These are phyloP conservation scores for Parazoanthus atlanticus DNA, from an alignment of 92 coral and sea anemone genomes.

Conservation along the genomic window DNA sequence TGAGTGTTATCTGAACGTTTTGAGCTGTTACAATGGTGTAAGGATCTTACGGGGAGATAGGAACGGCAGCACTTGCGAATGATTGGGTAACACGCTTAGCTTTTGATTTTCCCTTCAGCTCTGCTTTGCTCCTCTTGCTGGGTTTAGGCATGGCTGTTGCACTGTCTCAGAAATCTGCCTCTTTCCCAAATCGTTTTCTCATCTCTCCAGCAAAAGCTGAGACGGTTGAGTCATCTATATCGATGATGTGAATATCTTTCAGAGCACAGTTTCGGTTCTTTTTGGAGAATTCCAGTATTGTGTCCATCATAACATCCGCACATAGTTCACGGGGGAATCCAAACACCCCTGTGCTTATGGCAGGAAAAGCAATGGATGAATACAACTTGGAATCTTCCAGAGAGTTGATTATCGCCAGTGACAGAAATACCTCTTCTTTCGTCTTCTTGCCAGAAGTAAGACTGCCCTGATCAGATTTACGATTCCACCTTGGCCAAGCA, in stretches of 20 bases:
- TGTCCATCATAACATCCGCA: slow-evolving; percentile 45
- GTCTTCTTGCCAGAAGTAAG: background rate
- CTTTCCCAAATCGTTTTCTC: slow-evolving; percentile 47
- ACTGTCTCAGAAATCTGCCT: slow-evolving; percentile 32
- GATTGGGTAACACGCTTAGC: background rate
- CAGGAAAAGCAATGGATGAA: slow-evolving; percentile 60
- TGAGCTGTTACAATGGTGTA: slow-evolving; percentile 48
- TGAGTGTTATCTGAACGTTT: slow-evolving; percentile 43
- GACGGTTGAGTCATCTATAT: slow-evolving; percentile 53
- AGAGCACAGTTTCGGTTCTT: slow-evolving; percentile 39
- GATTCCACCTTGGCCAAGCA: slow-evolving; percentile 1
- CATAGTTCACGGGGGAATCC: slow-evolving; percentile 55
- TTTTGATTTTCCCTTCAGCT: background rate
- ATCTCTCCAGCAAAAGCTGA: slow-evolving; percentile 54
- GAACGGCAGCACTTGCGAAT: background rate
- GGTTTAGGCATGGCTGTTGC: slow-evolving; percentile 5
- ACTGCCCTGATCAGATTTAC: background rate
- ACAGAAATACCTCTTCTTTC: slow-evolving; percentile 17
- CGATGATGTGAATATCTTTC: slow-evolving; percentile 71
- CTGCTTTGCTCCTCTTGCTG: background rate
- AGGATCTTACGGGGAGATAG: background rate
- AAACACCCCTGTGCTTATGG: slow-evolving; percentile 54
- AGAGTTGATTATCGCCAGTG: slow-evolving; percentile 12
- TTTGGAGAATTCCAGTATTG: slow-evolving; percentile 44
- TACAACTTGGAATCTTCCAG: slow-evolving; percentile 36